These are phyloP conservation scores for Glandiceps talaboti DNA, from an alignment of 53 echinoderm and acorn worm genomes.

Conservation along the genomic window DNA sequence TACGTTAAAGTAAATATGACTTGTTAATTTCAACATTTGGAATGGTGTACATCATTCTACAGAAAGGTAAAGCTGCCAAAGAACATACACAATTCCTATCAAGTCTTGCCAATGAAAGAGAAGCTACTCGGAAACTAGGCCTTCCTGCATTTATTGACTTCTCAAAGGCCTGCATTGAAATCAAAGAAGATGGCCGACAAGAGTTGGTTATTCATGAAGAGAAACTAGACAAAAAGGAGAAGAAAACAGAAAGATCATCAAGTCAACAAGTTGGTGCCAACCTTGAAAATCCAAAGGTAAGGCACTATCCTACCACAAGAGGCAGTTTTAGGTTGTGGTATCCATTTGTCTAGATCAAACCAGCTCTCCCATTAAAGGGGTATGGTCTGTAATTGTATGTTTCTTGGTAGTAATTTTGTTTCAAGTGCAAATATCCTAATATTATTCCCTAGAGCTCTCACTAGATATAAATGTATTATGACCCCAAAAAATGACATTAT, in stretches of 20 bases:
- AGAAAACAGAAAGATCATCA: constrained; percentile 14
- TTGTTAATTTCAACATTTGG: no score
- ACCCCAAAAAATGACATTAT: no score
- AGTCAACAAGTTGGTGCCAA: not conserved
- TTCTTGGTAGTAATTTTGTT: no score
- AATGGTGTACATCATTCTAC: not conserved
- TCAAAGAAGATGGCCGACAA: constrained; percentile 5
- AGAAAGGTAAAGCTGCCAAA: constrained; percentile 35
- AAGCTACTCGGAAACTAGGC: constrained; percentile 21
- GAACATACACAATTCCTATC: constrained; percentile 25
- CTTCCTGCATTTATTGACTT: constrained; percentile 41
- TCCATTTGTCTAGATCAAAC: no score
- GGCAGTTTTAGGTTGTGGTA: not conserved
- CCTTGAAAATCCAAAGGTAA: not conserved
- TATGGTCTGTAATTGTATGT: no score
- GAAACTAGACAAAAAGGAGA: constrained; percentile 15
- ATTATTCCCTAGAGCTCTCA: no score
- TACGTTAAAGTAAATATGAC: no score
- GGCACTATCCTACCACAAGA: not conserved
- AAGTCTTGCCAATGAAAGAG: constrained; percentile 26
- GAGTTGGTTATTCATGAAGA: constrained; percentile 23
- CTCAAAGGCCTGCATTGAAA: constrained; percentile 19
- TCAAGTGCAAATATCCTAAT: no score
- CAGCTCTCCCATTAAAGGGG: no score
- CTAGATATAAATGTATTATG: no score